Evolutionary conservation across 37 sponge, comb jelly and placozoan species (phyloP).

Genomic region (Haliclona indistincta): DNA sequence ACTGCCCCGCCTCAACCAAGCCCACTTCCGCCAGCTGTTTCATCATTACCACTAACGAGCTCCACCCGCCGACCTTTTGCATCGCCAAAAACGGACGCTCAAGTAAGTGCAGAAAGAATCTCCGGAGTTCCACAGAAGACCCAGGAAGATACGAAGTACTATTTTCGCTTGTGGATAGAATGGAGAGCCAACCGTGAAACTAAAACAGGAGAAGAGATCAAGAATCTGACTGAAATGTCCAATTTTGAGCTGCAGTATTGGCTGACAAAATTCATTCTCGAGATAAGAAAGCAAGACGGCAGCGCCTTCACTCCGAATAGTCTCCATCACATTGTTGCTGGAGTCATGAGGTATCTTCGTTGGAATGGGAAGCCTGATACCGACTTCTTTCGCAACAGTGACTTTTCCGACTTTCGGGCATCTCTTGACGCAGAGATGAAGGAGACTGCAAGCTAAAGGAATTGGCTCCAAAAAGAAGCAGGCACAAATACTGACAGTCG

Average conservation of each 20-base stretch:
- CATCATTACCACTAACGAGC: no score
- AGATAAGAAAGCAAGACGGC: constrained; percentile 9
- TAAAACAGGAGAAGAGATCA: no score
- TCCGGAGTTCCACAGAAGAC: constrained; percentile 17
- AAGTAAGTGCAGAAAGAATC: constrained; percentile 4
- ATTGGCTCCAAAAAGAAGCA: no score
- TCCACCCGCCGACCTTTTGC: constrained; percentile 3
- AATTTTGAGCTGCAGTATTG: constrained; percentile 23
- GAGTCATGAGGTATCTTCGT: constrained; percentile 13
- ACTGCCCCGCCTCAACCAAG: no score
- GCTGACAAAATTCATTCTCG: constrained; percentile 19
- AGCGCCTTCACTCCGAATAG: constrained; percentile 23
- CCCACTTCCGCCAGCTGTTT: no score
- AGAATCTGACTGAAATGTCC: no score
- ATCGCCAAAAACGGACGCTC: constrained; percentile 16
- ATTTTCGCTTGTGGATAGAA: constrained; percentile 13
- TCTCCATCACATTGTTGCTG: constrained; percentile 27
- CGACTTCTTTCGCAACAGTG: constrained; percentile 1
- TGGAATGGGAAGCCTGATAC: constrained; percentile 6
- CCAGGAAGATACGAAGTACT: constrained; percentile 13
- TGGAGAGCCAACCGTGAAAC: constrained; percentile 15
- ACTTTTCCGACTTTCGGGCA: background rate
- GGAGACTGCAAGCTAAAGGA: background rate
- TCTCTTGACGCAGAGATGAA: constrained; percentile 8
- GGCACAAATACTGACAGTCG: no score